These are phyloP conservation scores for Thymelicus lineola DNA, from an alignment of 2,888 invertebrate species.

Conservation along the genomic window DNA sequence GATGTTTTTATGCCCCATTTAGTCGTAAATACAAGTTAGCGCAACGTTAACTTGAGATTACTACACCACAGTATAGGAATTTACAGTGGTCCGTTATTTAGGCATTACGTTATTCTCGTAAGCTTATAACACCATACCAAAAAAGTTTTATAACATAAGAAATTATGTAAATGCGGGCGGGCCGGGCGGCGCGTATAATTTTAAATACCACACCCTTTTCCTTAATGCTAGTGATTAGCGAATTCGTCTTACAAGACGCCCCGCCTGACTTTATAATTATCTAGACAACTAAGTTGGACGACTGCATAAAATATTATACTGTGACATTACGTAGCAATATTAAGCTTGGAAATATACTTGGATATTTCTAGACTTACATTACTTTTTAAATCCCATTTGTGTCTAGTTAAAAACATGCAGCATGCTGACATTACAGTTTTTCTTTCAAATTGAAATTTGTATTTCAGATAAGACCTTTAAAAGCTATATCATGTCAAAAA, in stretches of 20 bases:
- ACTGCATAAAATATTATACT: background rate
- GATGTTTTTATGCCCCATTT: conserved; percentile 29
- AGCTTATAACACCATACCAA: too few species aligned
- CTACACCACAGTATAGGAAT: conserved; percentile 1
- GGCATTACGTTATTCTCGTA: background rate
- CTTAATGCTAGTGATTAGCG: too few species aligned
- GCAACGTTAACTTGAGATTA: background rate
- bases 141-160: too few species aligned
- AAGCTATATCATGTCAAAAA: background rate
- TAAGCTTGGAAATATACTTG: conserved; percentile 12
- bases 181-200: too few species aligned
- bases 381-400: conserved; percentile 23
- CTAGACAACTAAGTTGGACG: background rate
- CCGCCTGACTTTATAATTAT: too few species aligned
- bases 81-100: background rate
- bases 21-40: conserved; percentile 32
- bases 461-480: background rate
- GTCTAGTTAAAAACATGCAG: conserved; percentile 6
- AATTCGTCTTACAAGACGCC: too few species aligned
- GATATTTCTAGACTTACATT: conserved; percentile 11
- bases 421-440: background rate
- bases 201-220: too few species aligned
- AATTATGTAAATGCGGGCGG: too few species aligned
- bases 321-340: conserved; percentile 5
- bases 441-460: background rate